Conservation (phyloP, 2,113 vertebrate species). For the Myanophis thanlyinensis region DNA sequence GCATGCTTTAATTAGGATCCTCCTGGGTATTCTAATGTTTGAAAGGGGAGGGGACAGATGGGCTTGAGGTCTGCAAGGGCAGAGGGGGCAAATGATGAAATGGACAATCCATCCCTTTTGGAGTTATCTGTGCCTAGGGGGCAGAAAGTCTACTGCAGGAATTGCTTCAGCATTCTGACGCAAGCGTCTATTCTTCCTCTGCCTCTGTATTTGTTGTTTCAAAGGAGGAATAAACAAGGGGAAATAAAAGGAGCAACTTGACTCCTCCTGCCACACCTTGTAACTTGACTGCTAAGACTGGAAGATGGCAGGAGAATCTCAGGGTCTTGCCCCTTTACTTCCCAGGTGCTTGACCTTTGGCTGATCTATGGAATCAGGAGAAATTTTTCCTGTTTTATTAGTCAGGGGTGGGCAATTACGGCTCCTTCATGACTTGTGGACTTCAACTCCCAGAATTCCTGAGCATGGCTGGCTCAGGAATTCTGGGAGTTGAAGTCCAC, state of each 20-base stretch:
- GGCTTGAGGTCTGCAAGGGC: background rate
- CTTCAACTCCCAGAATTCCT: too few relatives aligned
- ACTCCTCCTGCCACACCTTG: background rate
- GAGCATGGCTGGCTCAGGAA: too few relatives aligned
- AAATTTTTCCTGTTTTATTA: background rate
- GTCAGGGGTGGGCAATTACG: too few relatives aligned
- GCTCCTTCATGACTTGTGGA: too few relatives aligned
- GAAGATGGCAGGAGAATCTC: background rate
- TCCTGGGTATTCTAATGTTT: background rate
- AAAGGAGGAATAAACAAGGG: background rate
- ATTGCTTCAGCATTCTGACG: background rate
- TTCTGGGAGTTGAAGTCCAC: too few relatives aligned
- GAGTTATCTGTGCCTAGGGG: background rate
- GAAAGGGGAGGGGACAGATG: background rate
- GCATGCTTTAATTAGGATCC: background rate
- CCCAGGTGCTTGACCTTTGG: background rate
- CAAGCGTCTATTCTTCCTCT: background rate
- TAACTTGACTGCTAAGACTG: background rate
- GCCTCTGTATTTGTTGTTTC: background rate
- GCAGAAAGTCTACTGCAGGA: background rate
- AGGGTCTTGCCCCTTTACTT: background rate
- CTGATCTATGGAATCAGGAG: background rate
- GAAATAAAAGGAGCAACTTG: background rate
- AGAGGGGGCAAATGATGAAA: background rate
- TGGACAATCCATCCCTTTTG: background rate